Evolutionary conservation across 2,113 vertebrate genomes (phyloP).

Genomic region (Oncorhynchus clarkii): DNA sequence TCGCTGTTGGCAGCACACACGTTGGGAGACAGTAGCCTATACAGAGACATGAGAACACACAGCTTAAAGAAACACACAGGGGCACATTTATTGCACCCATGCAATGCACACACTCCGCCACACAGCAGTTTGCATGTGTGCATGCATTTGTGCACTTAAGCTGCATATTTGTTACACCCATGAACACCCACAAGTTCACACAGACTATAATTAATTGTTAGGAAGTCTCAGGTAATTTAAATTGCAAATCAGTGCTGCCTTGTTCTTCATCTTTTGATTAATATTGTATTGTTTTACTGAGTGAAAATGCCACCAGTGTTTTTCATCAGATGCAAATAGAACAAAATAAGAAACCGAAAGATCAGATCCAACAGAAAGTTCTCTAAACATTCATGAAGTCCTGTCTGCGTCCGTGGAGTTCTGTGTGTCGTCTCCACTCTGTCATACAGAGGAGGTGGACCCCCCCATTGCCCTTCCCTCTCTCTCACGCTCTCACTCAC

Average conservation of each 20-base stretch:
- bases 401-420: slow-evolving; percentile 26
- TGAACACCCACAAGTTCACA: slow-evolving; percentile 28
- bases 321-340: slow-evolving; percentile 64
- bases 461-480: background rate
- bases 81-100: background rate
- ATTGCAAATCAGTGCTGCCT: slow-evolving; percentile 71
- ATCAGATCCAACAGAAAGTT: slow-evolving; percentile 35
- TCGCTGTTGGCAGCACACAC: slow-evolving; percentile 32
- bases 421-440: slow-evolving; percentile 18
- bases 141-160: too few species aligned
- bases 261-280: slow-evolving; percentile 68
- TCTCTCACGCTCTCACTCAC: background rate
- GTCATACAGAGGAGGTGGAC: background rate
- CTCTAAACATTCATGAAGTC: slow-evolving; percentile 61
- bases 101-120: too few species aligned
- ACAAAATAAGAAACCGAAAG: slow-evolving; percentile 44
- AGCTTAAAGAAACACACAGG: background rate
- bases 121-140: too few species aligned
- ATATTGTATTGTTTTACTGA: slow-evolving; percentile 75
- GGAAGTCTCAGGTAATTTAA: slow-evolving; percentile 73
- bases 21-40: slow-evolving; percentile 22
- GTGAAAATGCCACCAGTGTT: slow-evolving; percentile 72
- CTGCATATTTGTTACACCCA: background rate
- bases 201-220: slow-evolving; percentile 67
- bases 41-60: slow-evolving; percentile 21